These are phyloP conservation scores for Tetragonula clypearis DNA, from an alignment of 1,140 invertebrate genomes.

Conservation along the genomic window DNA sequence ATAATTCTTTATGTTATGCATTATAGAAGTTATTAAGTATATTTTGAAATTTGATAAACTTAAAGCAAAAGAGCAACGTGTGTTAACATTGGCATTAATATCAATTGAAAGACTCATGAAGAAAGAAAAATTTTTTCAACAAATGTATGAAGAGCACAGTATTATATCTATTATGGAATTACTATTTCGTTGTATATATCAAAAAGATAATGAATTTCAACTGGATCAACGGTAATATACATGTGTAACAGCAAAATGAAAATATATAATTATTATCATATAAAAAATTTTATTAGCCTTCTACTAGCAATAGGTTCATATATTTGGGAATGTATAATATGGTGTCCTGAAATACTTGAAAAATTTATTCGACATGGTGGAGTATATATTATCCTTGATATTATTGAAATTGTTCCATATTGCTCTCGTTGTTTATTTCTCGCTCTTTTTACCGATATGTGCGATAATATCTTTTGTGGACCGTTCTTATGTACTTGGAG, in stretches of 20 bases:
- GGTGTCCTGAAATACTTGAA: conserved; percentile 46
- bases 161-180: conserved; percentile 55
- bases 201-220: conserved; percentile 64
- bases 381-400: conserved; percentile 64
- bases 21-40: conserved; percentile 61
- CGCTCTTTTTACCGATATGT: conserved; percentile 67
- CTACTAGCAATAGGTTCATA: conserved; percentile 67
- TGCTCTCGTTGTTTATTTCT: conserved; percentile 67
- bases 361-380: conserved; percentile 58
- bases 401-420: conserved; percentile 59
- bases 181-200: conserved; percentile 56
- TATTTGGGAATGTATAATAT: conserved; percentile 68
- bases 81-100: conserved; percentile 65
- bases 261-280: neutral
- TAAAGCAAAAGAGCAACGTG: conserved; percentile 60
- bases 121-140: conserved; percentile 33
- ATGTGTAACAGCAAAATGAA: neutral
- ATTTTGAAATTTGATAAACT: conserved; percentile 56
- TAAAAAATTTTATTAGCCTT: conserved; percentile 57
- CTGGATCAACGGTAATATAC: conserved; percentile 69
- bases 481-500: conserved; percentile 73
- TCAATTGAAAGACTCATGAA: conserved; percentile 59
- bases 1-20: neutral
- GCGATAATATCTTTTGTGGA: conserved; percentile 52
- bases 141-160: conserved; percentile 50